Evolutionary conservation across 2,113 vertebrate species (phyloP).

Genomic region (Platysternon megacephalum): DNA sequence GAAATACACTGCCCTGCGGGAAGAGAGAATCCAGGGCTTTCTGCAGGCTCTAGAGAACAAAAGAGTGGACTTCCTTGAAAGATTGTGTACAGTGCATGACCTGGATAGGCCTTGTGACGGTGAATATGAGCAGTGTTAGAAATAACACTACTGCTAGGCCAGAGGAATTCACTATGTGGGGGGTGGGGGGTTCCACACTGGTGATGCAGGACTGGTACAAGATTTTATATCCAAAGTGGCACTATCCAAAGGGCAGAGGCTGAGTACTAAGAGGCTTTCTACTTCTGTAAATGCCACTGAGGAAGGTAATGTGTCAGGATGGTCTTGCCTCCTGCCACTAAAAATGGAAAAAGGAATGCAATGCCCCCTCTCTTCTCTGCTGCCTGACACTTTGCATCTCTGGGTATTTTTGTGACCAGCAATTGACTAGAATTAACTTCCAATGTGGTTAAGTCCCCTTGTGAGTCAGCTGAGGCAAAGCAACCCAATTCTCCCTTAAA

Average conservation of each 20-base stretch:
- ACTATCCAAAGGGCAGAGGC: neutral
- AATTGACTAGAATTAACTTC: neutral
- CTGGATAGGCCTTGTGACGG: slow-evolving; percentile 55
- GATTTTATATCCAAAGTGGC: fast-evolving
- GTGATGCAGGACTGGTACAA: neutral
- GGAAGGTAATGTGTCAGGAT: slow-evolving; percentile 25
- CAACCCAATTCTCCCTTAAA: neutral
- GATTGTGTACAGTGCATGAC: slow-evolving; percentile 74
- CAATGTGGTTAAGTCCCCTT: neutral
- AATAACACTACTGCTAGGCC: slow-evolving; percentile 23
- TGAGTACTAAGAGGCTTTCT: neutral
- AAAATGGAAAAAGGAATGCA: neutral
- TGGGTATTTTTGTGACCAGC: neutral
- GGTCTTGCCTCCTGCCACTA: neutral
- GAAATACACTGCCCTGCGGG: slow-evolving; percentile 81
- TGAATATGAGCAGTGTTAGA: fast-evolving
- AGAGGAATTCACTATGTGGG: neutral
- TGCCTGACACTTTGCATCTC: neutral
- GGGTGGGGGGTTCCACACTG: neutral
- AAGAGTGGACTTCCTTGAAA: slow-evolving; percentile 83
- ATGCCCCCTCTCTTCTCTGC: fast-evolving
- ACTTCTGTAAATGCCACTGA: neutral
- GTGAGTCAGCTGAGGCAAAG: neutral
- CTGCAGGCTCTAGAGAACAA: slow-evolving; percentile 89
- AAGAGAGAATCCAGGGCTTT: slow-evolving; percentile 90